Base-by-base conservation (phyloP, 2,888 invertebrate species). In the Seira ritae region DNA sequence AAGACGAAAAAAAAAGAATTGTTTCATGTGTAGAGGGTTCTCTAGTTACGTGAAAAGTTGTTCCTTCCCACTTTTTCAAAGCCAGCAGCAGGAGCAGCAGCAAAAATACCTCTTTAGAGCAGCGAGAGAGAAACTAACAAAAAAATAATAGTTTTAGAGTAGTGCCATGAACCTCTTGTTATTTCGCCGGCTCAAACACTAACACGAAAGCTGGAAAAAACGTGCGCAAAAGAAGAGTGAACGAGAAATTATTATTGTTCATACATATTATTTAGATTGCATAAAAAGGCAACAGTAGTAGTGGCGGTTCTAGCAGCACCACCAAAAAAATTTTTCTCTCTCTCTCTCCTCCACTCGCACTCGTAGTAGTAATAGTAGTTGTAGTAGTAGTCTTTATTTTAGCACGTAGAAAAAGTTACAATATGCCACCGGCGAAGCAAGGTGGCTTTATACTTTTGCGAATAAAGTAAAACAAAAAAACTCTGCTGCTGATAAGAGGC, bases 391-490 rank as follows among this genome's bases (percentile, higher is more conserved):
- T 55, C 55, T 17, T 55, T 55, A 55, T 55, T 55, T 55, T 55
- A 55, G 55, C 71, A 24, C 19, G 46, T 55, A 60, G 20, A 71
- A 71, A 12, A 50, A 46, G 46, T 79, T 62, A 50, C 73, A 80
- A 69, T 80, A 80, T 73, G 80, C 80, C 80, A 80, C 80, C 80
- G 74, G 80, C 80, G 55, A 62, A 62, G 80, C 60, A 55, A 55
- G 55, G 17, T 55, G 55, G 55, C 55, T 55, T 55, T 55, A 55
- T 55, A 55, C n/a, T 55, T 68, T 66, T n/a, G 50, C 62, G 31
- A 55, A 55, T 55, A 73, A 72, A 73, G 67, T 80, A 46, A 74
- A 80, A 46, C 55, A 74, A 74, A 74, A 70, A 55, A 31, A 31
- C 71, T 31, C 31, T 31, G 22, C 31, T 46, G 15, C 66, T 72